These are phyloP conservation scores for Harpalus rufipes DNA, from an alignment of 2,888 invertebrate species.

Conservation along the genomic window DNA sequence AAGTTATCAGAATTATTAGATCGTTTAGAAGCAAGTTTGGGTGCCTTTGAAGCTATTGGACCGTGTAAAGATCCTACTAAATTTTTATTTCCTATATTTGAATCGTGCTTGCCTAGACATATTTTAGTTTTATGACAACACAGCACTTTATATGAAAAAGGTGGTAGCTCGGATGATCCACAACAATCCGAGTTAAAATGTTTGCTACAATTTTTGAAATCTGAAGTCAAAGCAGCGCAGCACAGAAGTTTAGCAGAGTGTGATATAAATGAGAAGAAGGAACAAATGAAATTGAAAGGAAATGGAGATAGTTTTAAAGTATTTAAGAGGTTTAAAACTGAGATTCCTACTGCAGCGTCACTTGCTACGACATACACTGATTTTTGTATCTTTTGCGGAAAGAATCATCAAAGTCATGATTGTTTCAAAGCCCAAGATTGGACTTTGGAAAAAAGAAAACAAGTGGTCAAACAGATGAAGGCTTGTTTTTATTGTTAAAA, in stretches of 20 bases:
- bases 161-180: no score
- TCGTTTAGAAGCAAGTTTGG: not conserved
- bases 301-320: not conserved
- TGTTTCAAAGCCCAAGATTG: no score
- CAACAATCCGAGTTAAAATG: no score
- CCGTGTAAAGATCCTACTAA: not conserved
- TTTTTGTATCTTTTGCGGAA: no score
- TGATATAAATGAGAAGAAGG: not conserved
- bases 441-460: no score
- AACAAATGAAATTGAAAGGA: not conserved
- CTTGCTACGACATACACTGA: not conserved
- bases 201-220: no score
- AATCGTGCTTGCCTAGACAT: no score
- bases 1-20: not conserved
- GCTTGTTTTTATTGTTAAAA: not conserved
- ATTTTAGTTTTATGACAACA: no score
- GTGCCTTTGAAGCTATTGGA: slow-evolving; percentile 14
- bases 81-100: no score
- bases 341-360: not conserved
- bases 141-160: no score
- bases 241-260: not conserved
- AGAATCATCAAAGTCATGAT: no score
- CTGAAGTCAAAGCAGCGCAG: not conserved
- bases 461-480: not conserved
- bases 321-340: no score